Conservation (phyloP, 2,888 invertebrate species). For the Anthophora plumipes region DNA sequence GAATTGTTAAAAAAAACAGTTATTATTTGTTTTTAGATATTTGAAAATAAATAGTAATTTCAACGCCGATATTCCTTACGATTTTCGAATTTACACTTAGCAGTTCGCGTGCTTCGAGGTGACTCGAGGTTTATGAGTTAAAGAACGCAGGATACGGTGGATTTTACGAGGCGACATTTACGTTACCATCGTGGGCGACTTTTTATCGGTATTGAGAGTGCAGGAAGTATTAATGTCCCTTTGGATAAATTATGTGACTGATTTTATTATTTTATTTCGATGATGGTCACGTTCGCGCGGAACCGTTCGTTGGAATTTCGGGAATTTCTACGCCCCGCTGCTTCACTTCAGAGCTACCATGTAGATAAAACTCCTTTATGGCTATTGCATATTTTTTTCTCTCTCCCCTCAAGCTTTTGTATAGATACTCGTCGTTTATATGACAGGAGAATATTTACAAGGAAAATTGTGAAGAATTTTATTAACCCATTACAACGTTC, state of each 20-base stretch:
- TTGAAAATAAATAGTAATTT: too few relatives aligned
- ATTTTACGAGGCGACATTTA: slow-evolving; percentile 48
- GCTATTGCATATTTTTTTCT: background rate
- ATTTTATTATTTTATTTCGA: slow-evolving; percentile 37
- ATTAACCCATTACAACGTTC: too few relatives aligned
- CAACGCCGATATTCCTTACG: too few relatives aligned
- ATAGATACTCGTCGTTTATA: background rate
- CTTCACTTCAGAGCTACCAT: background rate
- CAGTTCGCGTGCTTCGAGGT: background rate
- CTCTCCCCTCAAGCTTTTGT: too few relatives aligned
- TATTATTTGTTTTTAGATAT: too few relatives aligned
- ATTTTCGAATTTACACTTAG: too few relatives aligned
- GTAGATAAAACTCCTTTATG: background rate
- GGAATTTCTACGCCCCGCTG: background rate
- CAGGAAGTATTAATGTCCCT: slow-evolving; percentile 45
- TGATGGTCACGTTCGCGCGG: background rate
- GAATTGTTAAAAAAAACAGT: too few relatives aligned
- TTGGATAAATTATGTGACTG: slow-evolving; percentile 29
- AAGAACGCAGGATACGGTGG: slow-evolving; percentile 23
- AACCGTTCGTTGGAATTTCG: background rate
- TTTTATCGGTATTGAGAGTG: slow-evolving; percentile 47
- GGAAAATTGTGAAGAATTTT: background rate
- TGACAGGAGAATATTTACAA: background rate
- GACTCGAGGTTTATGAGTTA: slow-evolving; percentile 37
- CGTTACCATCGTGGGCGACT: slow-evolving; percentile 49